Evolutionary conservation across 2,113 vertebrate species (phyloP).

Genomic region (Promerops cafer): DNA sequence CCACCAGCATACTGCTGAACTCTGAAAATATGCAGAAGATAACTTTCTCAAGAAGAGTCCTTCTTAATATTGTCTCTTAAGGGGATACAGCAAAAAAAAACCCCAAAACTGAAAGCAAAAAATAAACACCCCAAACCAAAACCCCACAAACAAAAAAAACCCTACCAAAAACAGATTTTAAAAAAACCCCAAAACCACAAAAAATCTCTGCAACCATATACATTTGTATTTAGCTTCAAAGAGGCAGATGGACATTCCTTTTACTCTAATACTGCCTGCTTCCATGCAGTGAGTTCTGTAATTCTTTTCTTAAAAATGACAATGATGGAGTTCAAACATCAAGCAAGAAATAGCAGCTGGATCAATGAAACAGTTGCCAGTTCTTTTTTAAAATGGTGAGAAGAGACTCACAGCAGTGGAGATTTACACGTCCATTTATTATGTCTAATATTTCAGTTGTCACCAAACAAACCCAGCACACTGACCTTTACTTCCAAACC

Average conservation of each 20-base stretch:
- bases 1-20: slow-evolving; percentile 85
- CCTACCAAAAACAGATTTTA: neutral
- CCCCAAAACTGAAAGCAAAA: neutral
- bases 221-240: neutral
- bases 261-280: neutral
- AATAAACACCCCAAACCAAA: neutral
- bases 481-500: neutral
- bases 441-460: neutral
- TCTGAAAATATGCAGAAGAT: slow-evolving; percentile 68
- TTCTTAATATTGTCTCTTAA: neutral
- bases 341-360: neutral
- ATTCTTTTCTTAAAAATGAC: neutral
- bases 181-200: neutral
- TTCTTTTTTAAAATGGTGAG: neutral
- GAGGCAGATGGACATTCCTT: neutral
- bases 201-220: neutral
- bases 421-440: neutral
- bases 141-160: neutral
- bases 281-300: neutral
- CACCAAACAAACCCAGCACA: neutral
- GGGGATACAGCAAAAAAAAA: neutral
- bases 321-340: neutral
- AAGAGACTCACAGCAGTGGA: neutral
- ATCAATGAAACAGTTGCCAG: neutral
- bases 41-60: neutral